These are phyloP conservation scores for Cataglyphis altisquamis DNA, from an alignment of 2,888 invertebrate species.

Conservation along the genomic window DNA sequence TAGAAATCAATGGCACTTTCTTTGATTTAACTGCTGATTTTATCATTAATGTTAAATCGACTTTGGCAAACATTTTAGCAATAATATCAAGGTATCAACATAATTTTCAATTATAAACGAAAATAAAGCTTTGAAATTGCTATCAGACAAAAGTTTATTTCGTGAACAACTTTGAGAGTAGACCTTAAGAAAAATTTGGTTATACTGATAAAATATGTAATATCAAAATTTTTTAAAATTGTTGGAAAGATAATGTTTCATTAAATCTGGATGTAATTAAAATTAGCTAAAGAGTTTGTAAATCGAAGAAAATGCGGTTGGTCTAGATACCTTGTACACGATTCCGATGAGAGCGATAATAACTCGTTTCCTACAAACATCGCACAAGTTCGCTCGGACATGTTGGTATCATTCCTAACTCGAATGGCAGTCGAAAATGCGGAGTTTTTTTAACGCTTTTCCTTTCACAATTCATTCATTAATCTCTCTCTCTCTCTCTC, in stretches of 20 bases:
- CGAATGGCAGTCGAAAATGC: conserved; percentile 80
- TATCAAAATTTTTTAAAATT: neutral
- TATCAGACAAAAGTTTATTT: neutral
- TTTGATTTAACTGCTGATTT: neutral
- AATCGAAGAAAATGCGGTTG: conserved; percentile 1
- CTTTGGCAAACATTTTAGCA: neutral
- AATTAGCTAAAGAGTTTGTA: neutral
- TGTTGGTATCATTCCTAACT: conserved; percentile 67
- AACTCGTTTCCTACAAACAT: conserved; percentile 74
- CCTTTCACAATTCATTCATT: conserved; percentile 44
- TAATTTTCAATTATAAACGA: neutral
- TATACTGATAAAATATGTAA: neutral
- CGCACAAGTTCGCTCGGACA: conserved; percentile 79
- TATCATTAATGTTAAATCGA: neutral
- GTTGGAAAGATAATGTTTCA: neutral
- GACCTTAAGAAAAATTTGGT: neutral
- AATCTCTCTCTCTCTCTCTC: conserved; percentile 50
- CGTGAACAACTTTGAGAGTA: neutral
- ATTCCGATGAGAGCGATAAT: conserved; percentile 50
- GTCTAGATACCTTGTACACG: conserved; percentile 12
- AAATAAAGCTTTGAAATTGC: neutral
- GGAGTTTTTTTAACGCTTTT: conserved; percentile 57
- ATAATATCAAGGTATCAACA: neutral
- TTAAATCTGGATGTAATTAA: conserved; percentile 4
- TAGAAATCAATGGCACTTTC: conserved; percentile 1